Percentiles rank a stretch among this genome's conserved stretches.
Conservation (phyloP, 2,888 invertebrate genomes). For the Tenthredo distinguenda region DNA sequence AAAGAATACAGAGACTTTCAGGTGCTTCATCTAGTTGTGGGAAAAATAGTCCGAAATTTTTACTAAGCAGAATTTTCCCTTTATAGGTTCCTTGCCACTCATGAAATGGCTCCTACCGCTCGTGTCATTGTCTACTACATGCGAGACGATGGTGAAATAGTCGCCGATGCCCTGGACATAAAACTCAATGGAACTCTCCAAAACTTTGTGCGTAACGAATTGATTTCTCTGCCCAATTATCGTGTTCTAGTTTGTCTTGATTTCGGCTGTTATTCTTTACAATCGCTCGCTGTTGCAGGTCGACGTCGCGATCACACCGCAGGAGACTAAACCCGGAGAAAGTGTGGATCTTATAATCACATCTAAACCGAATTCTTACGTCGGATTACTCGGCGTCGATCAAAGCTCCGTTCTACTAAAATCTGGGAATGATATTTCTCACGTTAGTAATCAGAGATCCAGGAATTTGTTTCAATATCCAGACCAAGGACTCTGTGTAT, state of each 20-base stretch:
- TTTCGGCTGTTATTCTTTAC: background rate
- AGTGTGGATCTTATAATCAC: conserved; percentile 88
- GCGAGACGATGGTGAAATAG: conserved; percentile 85
- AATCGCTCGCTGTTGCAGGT: conserved; percentile 78
- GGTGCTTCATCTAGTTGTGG: conserved; percentile 58
- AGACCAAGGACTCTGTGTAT: background rate
- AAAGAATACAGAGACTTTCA: conserved; percentile 70
- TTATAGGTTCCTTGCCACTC: conserved; percentile 85
- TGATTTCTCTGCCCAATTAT: background rate
- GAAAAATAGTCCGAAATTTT: background rate
- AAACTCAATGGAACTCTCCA: conserved; percentile 88
- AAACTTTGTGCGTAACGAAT: conserved; percentile 85
- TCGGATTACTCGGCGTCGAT: conserved; percentile 94
- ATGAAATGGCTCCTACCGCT: conserved; percentile 91
- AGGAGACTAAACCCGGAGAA: conserved; percentile 87
- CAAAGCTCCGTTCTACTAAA: conserved; percentile 88
- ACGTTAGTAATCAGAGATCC: conserved; percentile 69
- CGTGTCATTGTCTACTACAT: conserved; percentile 90
- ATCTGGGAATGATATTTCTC: conserved; percentile 85
- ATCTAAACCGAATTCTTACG: conserved; percentile 91
- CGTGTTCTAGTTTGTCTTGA: background rate
- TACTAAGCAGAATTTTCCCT: background rate
- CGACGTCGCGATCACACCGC: conserved; percentile 83
- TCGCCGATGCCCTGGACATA: conserved; percentile 92
- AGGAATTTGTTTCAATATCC: background rate